phyloP scores from a whole-genome alignment of 2,888 invertebrate genomes.

The Schizaphis graminum region DNA sequence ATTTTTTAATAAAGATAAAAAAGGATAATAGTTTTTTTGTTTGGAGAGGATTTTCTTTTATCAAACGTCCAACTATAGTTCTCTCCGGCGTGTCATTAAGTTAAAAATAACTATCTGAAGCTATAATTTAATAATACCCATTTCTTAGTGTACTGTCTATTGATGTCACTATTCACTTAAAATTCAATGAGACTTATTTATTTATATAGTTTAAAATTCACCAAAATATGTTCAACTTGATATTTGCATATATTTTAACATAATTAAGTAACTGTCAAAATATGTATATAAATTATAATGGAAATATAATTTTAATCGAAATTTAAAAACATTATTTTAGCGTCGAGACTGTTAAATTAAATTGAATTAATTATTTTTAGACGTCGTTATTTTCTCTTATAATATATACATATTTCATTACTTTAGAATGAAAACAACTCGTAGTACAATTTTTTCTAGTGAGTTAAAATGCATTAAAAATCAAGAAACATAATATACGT shows the following conservation, averaged over 20 bases:
- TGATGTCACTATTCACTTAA: background rate
- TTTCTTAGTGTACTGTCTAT: background rate
- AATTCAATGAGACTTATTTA: background rate
- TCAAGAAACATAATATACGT: background rate
- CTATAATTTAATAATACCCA: background rate
- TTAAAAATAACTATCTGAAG: background rate
- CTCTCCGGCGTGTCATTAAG: background rate
- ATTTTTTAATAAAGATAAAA: slow-evolving; percentile 63
- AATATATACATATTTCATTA: background rate
- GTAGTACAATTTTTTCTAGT: background rate
- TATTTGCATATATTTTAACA: background rate
- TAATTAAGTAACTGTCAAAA: background rate
- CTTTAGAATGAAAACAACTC: background rate
- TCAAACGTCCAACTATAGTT: background rate
- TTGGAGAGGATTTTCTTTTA: slow-evolving; percentile 6
- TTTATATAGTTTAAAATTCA: background rate
- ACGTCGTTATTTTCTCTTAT: background rate
- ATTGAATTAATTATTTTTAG: background rate
- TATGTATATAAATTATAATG: background rate
- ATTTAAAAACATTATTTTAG: background rate
- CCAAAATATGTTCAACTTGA: background rate
- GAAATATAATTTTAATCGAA: background rate
- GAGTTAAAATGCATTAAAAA: background rate
- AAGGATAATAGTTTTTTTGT: slow-evolving; percentile 41
- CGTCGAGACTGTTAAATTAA: background rate